These are phyloP conservation scores for Tinea trinotella DNA, from an alignment of 2,888 invertebrate genomes.

Conservation along the genomic window DNA sequence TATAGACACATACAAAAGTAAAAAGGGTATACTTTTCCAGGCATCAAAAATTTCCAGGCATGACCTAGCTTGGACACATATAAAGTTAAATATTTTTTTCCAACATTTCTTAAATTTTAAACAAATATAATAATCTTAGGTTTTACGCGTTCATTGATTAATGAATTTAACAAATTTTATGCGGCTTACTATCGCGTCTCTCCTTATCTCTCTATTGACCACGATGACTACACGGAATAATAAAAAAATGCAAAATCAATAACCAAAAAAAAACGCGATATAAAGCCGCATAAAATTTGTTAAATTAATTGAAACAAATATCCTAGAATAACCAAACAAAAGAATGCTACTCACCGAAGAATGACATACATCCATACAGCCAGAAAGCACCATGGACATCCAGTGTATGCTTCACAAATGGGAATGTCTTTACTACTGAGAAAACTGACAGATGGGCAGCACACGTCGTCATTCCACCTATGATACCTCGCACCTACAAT, in stretches of 20 bases:
- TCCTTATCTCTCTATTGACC: too few relatives aligned
- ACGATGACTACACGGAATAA: not conserved
- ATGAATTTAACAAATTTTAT: too few relatives aligned
- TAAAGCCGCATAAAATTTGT: too few relatives aligned
- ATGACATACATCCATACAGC: conserved; percentile 74
- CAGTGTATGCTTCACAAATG: conserved; percentile 58
- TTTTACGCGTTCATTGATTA: too few relatives aligned
- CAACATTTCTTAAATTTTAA: too few relatives aligned
- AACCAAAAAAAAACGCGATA: too few relatives aligned
- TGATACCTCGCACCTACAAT: conserved; percentile 74
- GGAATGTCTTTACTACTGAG: conserved; percentile 78
- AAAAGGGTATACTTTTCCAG: too few relatives aligned
- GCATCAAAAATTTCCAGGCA: too few relatives aligned
- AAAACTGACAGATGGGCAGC: conserved; percentile 76
- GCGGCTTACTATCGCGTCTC: not conserved
- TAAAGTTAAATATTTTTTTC: too few relatives aligned
- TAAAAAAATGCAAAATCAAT: not conserved
- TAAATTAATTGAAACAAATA: not conserved
- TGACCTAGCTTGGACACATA: too few relatives aligned
- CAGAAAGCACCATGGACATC: conserved; percentile 75
- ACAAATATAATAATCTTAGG: too few relatives aligned
- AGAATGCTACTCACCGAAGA: conserved; percentile 51
- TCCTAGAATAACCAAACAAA: not conserved
- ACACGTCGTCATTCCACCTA: conserved; percentile 78
- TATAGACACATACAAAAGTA: too few relatives aligned